Percentiles rank a stretch among this genome's conserved stretches.
phyloP scores from a whole-genome alignment of 64 coral and sea anemone species.

The Platygyra sinensis region DNA sequence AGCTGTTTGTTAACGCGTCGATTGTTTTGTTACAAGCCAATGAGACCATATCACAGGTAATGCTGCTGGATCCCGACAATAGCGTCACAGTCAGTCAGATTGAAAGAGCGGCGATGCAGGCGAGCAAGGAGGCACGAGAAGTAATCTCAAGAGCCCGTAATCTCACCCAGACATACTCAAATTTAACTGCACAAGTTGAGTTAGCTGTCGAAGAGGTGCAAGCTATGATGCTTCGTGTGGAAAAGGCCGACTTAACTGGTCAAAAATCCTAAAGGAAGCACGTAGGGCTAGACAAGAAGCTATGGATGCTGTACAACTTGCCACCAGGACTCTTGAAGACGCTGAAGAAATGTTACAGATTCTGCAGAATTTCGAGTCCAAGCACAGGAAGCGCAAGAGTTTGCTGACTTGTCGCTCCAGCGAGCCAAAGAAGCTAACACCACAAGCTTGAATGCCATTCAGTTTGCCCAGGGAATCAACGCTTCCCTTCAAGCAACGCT shows the following conservation, averaged over 20 bases:
- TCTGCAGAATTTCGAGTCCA: slow-evolving; percentile 56
- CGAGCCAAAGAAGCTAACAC: slow-evolving; percentile 53
- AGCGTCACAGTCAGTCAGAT: slow-evolving; percentile 35
- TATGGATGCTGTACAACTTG: slow-evolving; percentile 43
- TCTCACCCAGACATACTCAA: slow-evolving; percentile 43
- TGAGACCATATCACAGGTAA: slow-evolving; percentile 16
- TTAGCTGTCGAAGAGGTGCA: slow-evolving; percentile 3
- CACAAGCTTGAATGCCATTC: slow-evolving; percentile 72
- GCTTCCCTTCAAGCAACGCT: slow-evolving; percentile 65
- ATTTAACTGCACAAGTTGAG: slow-evolving; percentile 48
- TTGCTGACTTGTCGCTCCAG: slow-evolving; percentile 60
- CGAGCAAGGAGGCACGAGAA: slow-evolving; percentile 26
- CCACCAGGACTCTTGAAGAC: slow-evolving; percentile 66
- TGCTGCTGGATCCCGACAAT: slow-evolving; percentile 48
- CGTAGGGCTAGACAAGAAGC: slow-evolving; percentile 42
- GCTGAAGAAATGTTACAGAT: slow-evolving; percentile 79
- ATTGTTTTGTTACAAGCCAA: slow-evolving; percentile 47
- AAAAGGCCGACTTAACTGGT: background rate
- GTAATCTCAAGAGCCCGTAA: slow-evolving; percentile 14
- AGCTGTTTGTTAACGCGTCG: slow-evolving; percentile 52
- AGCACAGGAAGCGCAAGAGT: slow-evolving; percentile 57
- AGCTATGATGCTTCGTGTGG: slow-evolving; percentile 20
- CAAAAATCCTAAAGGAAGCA: slow-evolving; percentile 58
- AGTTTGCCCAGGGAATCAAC: slow-evolving; percentile 55
- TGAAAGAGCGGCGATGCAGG: background rate